Evolutionary conservation across 1,140 invertebrate species (phyloP), one percentile per base, ranked within the genome.

Genomic region (Ips typographus): DNA sequence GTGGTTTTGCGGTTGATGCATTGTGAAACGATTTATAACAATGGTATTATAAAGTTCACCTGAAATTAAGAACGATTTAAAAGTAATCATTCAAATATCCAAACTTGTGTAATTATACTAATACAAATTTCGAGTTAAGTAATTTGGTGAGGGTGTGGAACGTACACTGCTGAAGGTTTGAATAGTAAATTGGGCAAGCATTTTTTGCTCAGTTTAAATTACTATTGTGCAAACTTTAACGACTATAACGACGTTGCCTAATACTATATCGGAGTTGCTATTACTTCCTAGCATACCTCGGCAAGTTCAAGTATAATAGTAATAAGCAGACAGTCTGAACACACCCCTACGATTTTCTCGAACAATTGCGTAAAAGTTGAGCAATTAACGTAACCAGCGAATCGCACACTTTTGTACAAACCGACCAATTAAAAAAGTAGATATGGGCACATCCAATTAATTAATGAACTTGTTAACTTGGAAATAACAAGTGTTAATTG

Each of bases 1-100:
- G 22, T 22, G 22, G 22, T 22, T 22, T 22, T 22, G 22, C 22
- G 22, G 22, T 22, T 22, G 22, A 22, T 22, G 22, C 22, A 22
- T 22, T 22, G 22, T 22, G 22, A 22, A 22, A 22, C 22, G 22
- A 22, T 22, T 22, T 22, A 22, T 22, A 22, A 22, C 22, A 22
- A 22, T 22, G 22, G 22, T 22, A 22, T 22, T 22, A 22, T 22
- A 22, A 22, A 22, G 22, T 22, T 22, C 22, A 22, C 22, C 47
- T 22, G 22, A 49, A 49, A 49, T 49, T 49, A 49, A 49, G 44
- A 49, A 49, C 44, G 44, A 49, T 49, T 49, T 49, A 49, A 49
- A 49, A 49, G 44, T 22, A 49, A 49, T 49, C 3, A 49, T 3
- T 49, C 44, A 49, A 49, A 49, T 49, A 49, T 49, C 44, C 44